Percentiles rank a stretch among this genome's conserved stretches.
Conservation (phyloP, 1,140 invertebrate genomes). For the Batillaria attramentaria region DNA sequence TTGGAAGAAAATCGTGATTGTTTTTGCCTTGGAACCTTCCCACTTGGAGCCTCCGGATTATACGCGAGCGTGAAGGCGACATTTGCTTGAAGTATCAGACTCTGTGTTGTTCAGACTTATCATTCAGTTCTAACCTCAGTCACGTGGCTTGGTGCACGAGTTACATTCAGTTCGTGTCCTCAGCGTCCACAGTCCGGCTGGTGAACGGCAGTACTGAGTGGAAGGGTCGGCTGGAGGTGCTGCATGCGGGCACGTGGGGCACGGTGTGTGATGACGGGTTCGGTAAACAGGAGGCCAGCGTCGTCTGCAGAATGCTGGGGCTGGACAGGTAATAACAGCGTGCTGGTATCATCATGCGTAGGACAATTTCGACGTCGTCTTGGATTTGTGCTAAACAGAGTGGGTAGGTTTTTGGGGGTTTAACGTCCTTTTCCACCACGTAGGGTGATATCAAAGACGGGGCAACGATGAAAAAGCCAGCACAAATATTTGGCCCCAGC, state of each 20-base stretch:
- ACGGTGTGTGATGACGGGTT: conserved; percentile 41
- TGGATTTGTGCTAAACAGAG: too few relatives aligned
- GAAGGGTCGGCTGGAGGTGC: conserved; percentile 43
- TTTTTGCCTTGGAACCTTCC: too few relatives aligned
- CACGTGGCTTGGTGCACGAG: too few relatives aligned
- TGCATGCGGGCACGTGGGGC: conserved; percentile 42
- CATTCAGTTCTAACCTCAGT: too few relatives aligned
- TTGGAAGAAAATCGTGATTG: too few relatives aligned
- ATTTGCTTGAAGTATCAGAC: too few relatives aligned
- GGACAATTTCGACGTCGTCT: neutral
- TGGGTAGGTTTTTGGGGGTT: too few relatives aligned
- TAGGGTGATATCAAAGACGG: too few relatives aligned
- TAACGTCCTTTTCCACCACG: too few relatives aligned
- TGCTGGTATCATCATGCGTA: neutral
- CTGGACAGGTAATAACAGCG: neutral
- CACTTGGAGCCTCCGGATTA: too few relatives aligned
- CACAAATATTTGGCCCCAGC: neutral
- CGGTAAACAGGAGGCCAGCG: conserved; percentile 25
- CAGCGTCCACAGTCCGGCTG: conserved; percentile 23
- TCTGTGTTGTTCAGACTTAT: too few relatives aligned
- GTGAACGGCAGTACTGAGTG: neutral
- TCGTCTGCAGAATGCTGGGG: conserved; percentile 30
- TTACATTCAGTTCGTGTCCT: neutral
- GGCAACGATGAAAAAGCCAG: neutral
- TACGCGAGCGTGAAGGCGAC: too few relatives aligned